phyloP scores from a whole-genome alignment of 2,888 invertebrate genomes.

The Liposcelis brunnea region DNA sequence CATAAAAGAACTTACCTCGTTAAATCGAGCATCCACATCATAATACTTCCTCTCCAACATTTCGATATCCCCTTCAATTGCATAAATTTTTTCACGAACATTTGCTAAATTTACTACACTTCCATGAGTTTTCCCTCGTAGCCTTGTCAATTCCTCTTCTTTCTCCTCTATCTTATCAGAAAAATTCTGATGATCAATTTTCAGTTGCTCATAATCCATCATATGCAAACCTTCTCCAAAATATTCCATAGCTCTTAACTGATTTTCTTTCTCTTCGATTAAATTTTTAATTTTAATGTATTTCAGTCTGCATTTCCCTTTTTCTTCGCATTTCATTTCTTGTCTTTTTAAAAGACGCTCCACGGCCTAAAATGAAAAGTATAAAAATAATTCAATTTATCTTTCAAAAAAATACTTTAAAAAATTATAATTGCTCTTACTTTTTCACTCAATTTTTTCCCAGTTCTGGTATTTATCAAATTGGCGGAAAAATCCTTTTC shows the following conservation, averaged over 20 bases:
- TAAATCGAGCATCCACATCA: no score
- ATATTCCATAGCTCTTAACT: constrained; percentile 6
- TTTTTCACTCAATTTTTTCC: constrained; percentile 4
- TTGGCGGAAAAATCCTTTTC: not conserved
- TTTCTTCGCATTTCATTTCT: not conserved
- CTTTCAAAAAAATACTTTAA: not conserved
- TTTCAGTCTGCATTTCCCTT: not conserved
- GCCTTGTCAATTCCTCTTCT: no score
- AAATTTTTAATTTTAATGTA: constrained; percentile 6
- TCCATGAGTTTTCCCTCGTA: no score
- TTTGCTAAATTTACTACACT: no score
- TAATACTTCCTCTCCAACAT: no score
- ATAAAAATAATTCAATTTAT: not conserved
- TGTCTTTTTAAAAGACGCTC: constrained; percentile 4
- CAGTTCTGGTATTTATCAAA: not conserved
- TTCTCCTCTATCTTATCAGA: no score
- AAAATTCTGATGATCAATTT: not conserved
- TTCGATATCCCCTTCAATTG: no score
- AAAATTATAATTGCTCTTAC: not conserved
- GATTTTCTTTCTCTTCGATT: constrained; percentile 3
- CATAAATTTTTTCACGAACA: no score
- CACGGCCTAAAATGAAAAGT: not conserved
- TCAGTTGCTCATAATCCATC: constrained; percentile 9
- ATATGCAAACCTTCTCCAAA: constrained; percentile 6
- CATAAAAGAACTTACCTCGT: no score